Evolutionary conservation across 1,140 invertebrate genomes (phyloP).

Genomic region (Babylonia areolata): DNA sequence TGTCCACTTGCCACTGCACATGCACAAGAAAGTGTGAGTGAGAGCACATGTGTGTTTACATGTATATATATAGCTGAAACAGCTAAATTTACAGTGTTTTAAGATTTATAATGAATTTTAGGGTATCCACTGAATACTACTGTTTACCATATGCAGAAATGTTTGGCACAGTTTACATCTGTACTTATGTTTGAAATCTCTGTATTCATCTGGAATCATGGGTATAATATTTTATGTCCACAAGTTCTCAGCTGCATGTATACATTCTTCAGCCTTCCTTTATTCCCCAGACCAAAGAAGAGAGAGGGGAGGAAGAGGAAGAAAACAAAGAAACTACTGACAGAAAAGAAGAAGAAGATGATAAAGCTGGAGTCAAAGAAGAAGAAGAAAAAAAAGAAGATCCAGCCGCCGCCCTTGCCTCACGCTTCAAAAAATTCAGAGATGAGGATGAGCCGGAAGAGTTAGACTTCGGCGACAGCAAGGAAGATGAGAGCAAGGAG

Average conservation of each 20-base stretch:
- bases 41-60: too few species aligned
- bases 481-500: conserved; percentile 31
- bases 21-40: too few species aligned
- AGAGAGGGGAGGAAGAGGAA: conserved; percentile 34
- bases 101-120: too few species aligned
- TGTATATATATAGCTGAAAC: too few species aligned
- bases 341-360: conserved; percentile 27
- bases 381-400: conserved; percentile 33
- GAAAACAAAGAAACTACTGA: not conserved
- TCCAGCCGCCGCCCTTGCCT: conserved; percentile 3
- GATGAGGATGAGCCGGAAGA: conserved; percentile 43
- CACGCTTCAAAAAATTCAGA: conserved; percentile 36
- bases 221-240: too few species aligned
- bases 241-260: conserved; percentile 27
- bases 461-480: conserved; percentile 37
- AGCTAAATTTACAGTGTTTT: too few species aligned
- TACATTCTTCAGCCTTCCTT: conserved; percentile 8
- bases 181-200: not conserved
- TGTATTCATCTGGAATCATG: too few species aligned
- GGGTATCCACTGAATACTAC: too few species aligned
- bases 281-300: conserved; percentile 41
- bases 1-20: too few species aligned
- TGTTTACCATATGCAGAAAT: too few species aligned
- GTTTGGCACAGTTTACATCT: too few species aligned
- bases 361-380: conserved; percentile 6